Base-by-base conservation (phyloP, 1,140 invertebrate species). In the Hyposmocoma kahamanoa region DNA sequence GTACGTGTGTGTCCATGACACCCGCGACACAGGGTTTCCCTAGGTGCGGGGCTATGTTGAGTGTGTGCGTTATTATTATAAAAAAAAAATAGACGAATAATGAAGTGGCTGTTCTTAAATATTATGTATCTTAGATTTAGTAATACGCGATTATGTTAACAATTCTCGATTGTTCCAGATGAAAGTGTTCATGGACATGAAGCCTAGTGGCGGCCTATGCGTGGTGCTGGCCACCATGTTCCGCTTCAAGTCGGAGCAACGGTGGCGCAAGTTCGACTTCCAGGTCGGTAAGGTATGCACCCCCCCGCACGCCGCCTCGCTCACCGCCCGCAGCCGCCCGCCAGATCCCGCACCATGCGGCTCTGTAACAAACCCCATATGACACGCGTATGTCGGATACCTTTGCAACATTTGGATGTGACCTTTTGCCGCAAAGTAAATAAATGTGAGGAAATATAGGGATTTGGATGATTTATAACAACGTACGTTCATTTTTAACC, bases 151-250 rank as follows among this genome's bases (percentile, higher is more conserved):
- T n/a, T n/a, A n/a, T n/a, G n/a, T n/a, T n/a, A n/a, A n/a, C n/a
- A n/a, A n/a, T n/a, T n/a, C n/a, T n/a, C n/a, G n/a, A n/a, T n/a
- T 34, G 1, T 67, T 72, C 59, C 79, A 97, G 95, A 95, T 96
- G 91, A 92, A 93, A 87, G 96, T 93, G 83, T 98, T 98, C 79
- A 87, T 98, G 77, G 97, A 98, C 87, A 97, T 98, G 78, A 98
- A 98, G 86, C 91, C 96, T 46, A 94, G 95, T 42, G 97, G 97
- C 32, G 92, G 94, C 6, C 87, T 98, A 17, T 98, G 96, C 88
- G 95, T 97, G 56, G 96, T 98, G 72, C 90, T 99, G 59, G 92
- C 94, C 62, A 94, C 95, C 53, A 96, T 97, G 67, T 98, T 95
- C 88, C 96, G 95, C 72, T 98, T 97, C 87, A 97, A 97, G 82